Evolutionary conservation across 2,888 invertebrate species (phyloP).

Genomic region (Allacma fusca): DNA sequence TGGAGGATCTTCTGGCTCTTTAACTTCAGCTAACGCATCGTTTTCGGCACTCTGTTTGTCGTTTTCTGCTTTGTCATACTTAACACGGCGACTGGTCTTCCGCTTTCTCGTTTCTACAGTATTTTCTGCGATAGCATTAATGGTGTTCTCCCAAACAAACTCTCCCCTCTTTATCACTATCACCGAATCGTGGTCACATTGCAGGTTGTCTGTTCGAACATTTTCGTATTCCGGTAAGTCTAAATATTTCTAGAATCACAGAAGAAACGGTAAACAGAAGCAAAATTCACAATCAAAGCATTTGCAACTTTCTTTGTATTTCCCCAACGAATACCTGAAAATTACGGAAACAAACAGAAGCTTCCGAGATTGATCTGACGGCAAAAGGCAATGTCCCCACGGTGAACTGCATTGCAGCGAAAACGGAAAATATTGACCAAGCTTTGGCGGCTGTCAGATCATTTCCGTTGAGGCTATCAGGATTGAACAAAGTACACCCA

Average conservation of each 20-base stretch:
- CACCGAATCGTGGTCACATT: slow-evolving; percentile 62
- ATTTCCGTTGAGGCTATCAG: slow-evolving; percentile 62
- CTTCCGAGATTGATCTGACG: slow-evolving; percentile 63
- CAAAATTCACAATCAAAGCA: background rate
- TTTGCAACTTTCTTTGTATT: too few relatives aligned
- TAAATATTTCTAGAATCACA: slow-evolving; percentile 62
- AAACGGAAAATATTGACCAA: slow-evolving; percentile 66
- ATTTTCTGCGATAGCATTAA: slow-evolving; percentile 6
- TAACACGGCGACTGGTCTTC: slow-evolving; percentile 10
- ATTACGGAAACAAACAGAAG: slow-evolving; percentile 63
- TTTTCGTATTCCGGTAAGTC: slow-evolving; percentile 64
- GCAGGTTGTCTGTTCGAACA: slow-evolving; percentile 54
- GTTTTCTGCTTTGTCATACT: background rate
- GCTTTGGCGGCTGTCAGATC: slow-evolving; percentile 62
- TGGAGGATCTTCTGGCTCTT: slow-evolving; percentile 46
- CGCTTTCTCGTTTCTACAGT: slow-evolving; percentile 5
- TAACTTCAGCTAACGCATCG: slow-evolving; percentile 32
- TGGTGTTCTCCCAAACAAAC: slow-evolving; percentile 65
- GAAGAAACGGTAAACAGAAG: background rate
- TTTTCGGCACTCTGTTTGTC: slow-evolving; percentile 33
- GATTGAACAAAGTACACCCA: background rate
- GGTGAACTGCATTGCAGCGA: slow-evolving; percentile 66
- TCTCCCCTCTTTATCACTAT: slow-evolving; percentile 65
- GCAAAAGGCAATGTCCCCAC: slow-evolving; percentile 63
- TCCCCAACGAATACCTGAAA: slow-evolving; percentile 62